Evolutionary conservation across 1,140 invertebrate species (phyloP), one percentile per base, ranked within the genome.

Genomic region (Drosophila equinoxialis): DNA sequence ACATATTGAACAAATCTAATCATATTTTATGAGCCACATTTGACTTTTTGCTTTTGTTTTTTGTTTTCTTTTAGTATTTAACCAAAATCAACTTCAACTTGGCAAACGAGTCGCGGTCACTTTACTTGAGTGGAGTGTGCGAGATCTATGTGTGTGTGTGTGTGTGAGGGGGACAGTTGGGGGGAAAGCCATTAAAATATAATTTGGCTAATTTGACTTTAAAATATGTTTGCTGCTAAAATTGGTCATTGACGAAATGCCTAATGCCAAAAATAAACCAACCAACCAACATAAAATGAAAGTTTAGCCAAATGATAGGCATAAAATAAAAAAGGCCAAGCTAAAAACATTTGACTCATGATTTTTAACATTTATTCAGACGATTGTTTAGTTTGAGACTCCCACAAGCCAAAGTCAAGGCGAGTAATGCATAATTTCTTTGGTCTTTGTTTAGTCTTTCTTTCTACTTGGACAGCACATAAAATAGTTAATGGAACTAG

Each of bases 131-230:
- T 45, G 42, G 42, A 11, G 3, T 13, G 8, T 10, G 35, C 35
- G 26, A 17, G 17, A 17, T 17, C 17, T 17, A 17, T 17, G 17
- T 17, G 17, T 17, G 26, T 30, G 26, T 37, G 35, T 37, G 10
- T 37, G 8, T 37, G 35, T 8, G 35, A 37, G 41, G 59, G 41
- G 20, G 41, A 6, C 11, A 11, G 13, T n/a, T 55, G 42, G 6
- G 42, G 63, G 42, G 42, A 6, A 2, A 48, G 37, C 69, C 73
- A 75, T 76, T 76, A 76, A 76, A 76, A 76, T 60, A 76, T 68
- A 76, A 76, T 76, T 76, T 76, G 60, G 70, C 41, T 77, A 77
- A 77, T 77, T 65, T 68, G 57, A 58, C 64, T 65, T 65, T 68
- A 68, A 69, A 71, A 83, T 72, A 74, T 70, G 30, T 65, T 64